Base-by-base conservation (phyloP, 2,797 vertebrate genomes). In the Sphaeramia orbicularis region DNA sequence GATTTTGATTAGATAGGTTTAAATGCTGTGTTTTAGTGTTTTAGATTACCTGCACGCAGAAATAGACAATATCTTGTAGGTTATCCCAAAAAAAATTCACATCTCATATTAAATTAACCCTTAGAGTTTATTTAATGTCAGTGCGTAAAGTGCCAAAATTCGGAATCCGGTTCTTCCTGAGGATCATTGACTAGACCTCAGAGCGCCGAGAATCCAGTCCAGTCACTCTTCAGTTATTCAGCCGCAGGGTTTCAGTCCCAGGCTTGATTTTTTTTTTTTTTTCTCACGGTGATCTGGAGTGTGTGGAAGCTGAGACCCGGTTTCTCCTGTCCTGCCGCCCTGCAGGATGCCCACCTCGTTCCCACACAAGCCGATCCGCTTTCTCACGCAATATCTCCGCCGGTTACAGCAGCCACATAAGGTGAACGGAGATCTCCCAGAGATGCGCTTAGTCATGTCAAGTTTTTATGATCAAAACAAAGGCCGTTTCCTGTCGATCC, bases 351-450 rank as follows among this genome's bases (percentile, higher is more conserved):
- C 58, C 61, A 57, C 52, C 50, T 37, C 19, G 15, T 42, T 48
- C 47, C 66, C 62, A 72, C 63, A 44, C 64, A 54, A 66, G 49
- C 68, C 55, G 18, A 51, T 36, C 51, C 40, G 53, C 52, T 85
- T 88, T 90, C 92, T 93, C 89, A 92, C 88, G 91, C 91, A 93
- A 93, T 81, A 70, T 57, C 78, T 55, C 3, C 27, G 61, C 44
- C 38, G 27, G 67, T 92, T 93, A 78, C 92, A 83, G 74, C 84
- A 92, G 80, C 63, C 75, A 52, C 53, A 42, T 30, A 50, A 75
- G 56, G 65, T 52, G 71, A 74, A 55, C 55, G 7, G 9, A 54
- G 36, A 9, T 45, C 50, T 42, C 15, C 2, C n/a, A 9, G 21
- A 35, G 50, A 65, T 49, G 51, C 35, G 8, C n/a, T 14, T 30